Conservation (phyloP, 1,140 invertebrate species). For the Cydia strobilella region DNA sequence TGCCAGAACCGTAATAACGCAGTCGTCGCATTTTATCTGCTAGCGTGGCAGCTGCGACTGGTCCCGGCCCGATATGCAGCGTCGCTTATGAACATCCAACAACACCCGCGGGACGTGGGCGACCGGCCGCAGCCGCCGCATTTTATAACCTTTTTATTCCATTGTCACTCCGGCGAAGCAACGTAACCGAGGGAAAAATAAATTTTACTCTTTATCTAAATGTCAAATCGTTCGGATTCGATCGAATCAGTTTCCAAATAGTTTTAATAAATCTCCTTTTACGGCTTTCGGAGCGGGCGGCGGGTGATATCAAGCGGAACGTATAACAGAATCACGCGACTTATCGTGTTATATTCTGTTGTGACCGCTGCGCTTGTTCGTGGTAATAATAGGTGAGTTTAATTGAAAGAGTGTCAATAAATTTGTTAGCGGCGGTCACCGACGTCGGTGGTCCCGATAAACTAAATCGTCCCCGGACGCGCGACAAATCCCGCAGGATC, state of each 20-base stretch:
- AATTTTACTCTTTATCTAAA: constrained; percentile 79
- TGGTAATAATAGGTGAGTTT: constrained; percentile 72
- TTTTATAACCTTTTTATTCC: constrained; percentile 80
- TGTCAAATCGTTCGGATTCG: constrained; percentile 79
- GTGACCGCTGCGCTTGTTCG: constrained; percentile 64
- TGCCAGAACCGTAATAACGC: constrained; percentile 62
- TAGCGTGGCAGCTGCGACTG: constrained; percentile 51
- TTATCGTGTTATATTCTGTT: constrained; percentile 76
- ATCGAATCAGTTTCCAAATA: constrained; percentile 80
- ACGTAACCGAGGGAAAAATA: constrained; percentile 72
- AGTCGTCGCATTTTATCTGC: constrained; percentile 72
- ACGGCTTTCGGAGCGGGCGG: constrained; percentile 63
- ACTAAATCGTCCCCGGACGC: constrained; percentile 49
- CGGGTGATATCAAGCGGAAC: constrained; percentile 60
- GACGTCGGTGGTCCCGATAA: constrained; percentile 73
- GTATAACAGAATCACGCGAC: constrained; percentile 73
- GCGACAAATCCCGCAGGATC: constrained; percentile 60
- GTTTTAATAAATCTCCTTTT: constrained; percentile 81
- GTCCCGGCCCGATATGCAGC: constrained; percentile 50
- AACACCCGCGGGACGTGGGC: constrained; percentile 69
- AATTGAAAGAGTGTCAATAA: constrained; percentile 80
- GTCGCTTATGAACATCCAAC: constrained; percentile 56
- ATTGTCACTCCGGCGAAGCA: constrained; percentile 72
- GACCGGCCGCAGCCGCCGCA: constrained; percentile 61
- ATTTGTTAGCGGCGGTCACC: constrained; percentile 69